A percentile compares a stretch with the other conserved stretches of the same genome.
Conservation (phyloP, 2,888 invertebrate genomes). For the Thecocarcelia acutangulata region DNA sequence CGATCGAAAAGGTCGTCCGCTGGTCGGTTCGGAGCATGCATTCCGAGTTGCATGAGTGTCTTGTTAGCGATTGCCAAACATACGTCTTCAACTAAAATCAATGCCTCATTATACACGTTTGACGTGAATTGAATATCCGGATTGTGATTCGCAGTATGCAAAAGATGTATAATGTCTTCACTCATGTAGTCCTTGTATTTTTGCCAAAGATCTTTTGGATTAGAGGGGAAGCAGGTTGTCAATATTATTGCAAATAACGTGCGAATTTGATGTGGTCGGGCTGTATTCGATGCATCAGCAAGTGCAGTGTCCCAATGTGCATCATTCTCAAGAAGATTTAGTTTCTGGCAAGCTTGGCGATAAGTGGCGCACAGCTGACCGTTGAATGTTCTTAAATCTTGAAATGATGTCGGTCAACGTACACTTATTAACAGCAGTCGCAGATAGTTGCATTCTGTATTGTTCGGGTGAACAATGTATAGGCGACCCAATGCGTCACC, state of each 20-base stretch:
- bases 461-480: neutral
- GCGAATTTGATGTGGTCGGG: too few relatives aligned
- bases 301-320: slow-evolving; percentile 47
- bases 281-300: slow-evolving; percentile 22
- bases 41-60: slow-evolving; percentile 64
- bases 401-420: slow-evolving; percentile 55
- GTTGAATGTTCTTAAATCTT: slow-evolving; percentile 75
- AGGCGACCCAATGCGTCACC: too few relatives aligned
- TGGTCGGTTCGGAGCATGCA: slow-evolving; percentile 55
- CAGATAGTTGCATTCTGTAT: slow-evolving; percentile 36
- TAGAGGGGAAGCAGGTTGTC: too few relatives aligned
- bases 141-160: slow-evolving; percentile 38
- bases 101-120: slow-evolving; percentile 54
- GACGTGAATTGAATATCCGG: slow-evolving; percentile 19
- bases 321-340: slow-evolving; percentile 38
- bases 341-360: slow-evolving; percentile 43
- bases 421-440: slow-evolving; percentile 46
- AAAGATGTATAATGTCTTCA: slow-evolving; percentile 64
- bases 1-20: slow-evolving; percentile 60
- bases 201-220: slow-evolving; percentile 55
- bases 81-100: slow-evolving; percentile 58
- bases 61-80: slow-evolving; percentile 57
- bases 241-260: slow-evolving; percentile 61
- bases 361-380: slow-evolving; percentile 67
- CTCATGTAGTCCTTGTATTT: slow-evolving; percentile 63